Evolutionary conservation across 2,113 vertebrate species (phyloP).

Genomic region (Oophaga pumilio): DNA sequence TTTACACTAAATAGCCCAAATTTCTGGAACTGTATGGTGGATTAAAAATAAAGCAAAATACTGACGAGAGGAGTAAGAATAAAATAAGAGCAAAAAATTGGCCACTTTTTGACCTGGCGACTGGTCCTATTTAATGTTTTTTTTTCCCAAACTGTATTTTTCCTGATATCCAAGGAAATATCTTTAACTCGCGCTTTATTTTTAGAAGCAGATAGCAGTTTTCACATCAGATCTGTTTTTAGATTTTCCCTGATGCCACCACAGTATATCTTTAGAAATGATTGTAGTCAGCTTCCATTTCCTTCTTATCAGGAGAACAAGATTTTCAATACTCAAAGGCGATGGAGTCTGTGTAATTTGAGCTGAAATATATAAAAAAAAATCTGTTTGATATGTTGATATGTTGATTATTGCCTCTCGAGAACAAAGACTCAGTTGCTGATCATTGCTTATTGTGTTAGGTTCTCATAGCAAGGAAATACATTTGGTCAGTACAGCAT

Average conservation of each 20-base stretch:
- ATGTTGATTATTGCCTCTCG: slow-evolving; percentile 44
- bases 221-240: slow-evolving; percentile 22
- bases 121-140: background rate
- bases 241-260: slow-evolving; percentile 15
- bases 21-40: too few relatives aligned
- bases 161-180: slow-evolving; percentile 6
- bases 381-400: slow-evolving; percentile 29
- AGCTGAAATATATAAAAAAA: slow-evolving; percentile 15
- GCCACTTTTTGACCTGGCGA: too few relatives aligned
- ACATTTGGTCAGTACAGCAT: slow-evolving; percentile 28
- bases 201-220: slow-evolving; percentile 29
- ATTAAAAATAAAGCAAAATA: too few relatives aligned
- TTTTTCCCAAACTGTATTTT: background rate
- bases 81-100: too few relatives aligned
- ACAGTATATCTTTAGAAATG: slow-evolving; percentile 28
- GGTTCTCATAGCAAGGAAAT: slow-evolving; percentile 38
- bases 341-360: background rate
- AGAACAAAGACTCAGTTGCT: slow-evolving; percentile 36
- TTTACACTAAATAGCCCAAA: too few relatives aligned
- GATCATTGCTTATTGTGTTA: slow-evolving; percentile 47
- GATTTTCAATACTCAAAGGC: slow-evolving; percentile 33
- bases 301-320: slow-evolving; percentile 31
- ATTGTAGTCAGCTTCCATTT: slow-evolving; percentile 40
- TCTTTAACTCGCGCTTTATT: slow-evolving; percentile 1
- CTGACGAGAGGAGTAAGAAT: too few relatives aligned